These are phyloP conservation scores for Muschampia plurimacula DNA, from an alignment of 2,888 invertebrate genomes.

Conservation along the genomic window DNA sequence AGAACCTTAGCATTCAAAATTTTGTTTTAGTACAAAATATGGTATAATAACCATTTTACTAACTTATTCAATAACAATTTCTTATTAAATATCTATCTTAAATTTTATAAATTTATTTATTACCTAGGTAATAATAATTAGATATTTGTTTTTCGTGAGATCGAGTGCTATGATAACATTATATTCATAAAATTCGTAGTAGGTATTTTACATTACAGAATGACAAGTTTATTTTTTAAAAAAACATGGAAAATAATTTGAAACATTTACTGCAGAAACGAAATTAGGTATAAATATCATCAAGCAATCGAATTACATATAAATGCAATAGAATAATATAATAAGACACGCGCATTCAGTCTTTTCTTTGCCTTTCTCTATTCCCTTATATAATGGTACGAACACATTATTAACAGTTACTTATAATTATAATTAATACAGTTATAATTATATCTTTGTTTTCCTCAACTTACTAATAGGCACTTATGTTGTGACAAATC, in stretches of 20 bases:
- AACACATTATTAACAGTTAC: too few species aligned
- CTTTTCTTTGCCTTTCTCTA: slow-evolving; percentile 59
- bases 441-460: slow-evolving; percentile 24
- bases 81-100: neutral
- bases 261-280: neutral
- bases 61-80: slow-evolving; percentile 1
- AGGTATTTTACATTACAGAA: neutral
- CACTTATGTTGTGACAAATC: slow-evolving; percentile 21
- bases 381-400: slow-evolving; percentile 15
- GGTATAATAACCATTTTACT: neutral
- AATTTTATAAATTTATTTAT: neutral
- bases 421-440: slow-evolving; percentile 21
- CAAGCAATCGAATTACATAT: slow-evolving; percentile 32
- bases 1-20: too few species aligned
- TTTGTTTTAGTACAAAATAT: too few species aligned
- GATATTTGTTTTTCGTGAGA: slow-evolving; percentile 31
- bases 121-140: neutral
- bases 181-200: neutral
- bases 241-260: neutral
- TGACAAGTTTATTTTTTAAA: neutral
- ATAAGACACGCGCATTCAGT: slow-evolving; percentile 61
- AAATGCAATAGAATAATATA: slow-evolving; percentile 42
- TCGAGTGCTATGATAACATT: slow-evolving; percentile 25
- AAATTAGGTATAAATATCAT: neutral
- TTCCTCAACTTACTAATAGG: slow-evolving; percentile 18